Base-by-base conservation (phyloP, 2,797 vertebrate species). In the Rhinatrema bivittatum region DNA sequence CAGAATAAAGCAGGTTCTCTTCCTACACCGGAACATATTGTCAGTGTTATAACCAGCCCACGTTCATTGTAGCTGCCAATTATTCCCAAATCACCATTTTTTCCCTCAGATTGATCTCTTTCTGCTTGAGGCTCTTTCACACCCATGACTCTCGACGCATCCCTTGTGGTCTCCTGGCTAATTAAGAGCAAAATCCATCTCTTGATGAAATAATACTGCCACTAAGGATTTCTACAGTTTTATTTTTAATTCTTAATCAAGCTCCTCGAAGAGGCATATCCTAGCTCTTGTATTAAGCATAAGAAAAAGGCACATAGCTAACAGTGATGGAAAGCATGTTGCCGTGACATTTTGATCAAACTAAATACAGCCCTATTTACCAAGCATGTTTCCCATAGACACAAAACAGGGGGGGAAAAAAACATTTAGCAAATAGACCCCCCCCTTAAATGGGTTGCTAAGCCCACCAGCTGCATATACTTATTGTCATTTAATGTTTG, bases 111-210 rank as follows among this genome's bases (percentile, higher is more conserved):
- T 71, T 46, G 50, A 80, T 77, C 74, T 74, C 58, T 53, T 50
- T 41, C 70, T 59, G 63, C 81, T 80, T 60, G 60, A 76, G 76
- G 77, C 71, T 74, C 68, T 81, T 82, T 84, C 78, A 82, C 79
- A 84, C 76, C 78, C 78, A 53, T 64, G 74, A 82, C 74, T 80
- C 64, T 60, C n/a, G 63, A 81, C 74, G 68, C 56, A 62, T 84
- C 81, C 78, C 72, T 66, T 35, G 72, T 77, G 81, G 65, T 73
- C 65, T 64, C 67, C 63, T 70, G 71, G 69, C 76, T 85, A 86
- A 85, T 86, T 85, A 86, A 78, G 74, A 84, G 71, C 78, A 76
- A 80, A 79, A 81, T 76, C 72, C 75, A 74, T 78, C 72, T 78
- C 77, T 69, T 82, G 72, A 80, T 83, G 78, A 82, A 76, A 78